A percentile compares a stretch with the other conserved stretches of the same genome.
Conservation (phyloP, 1,140 invertebrate species). For the Heliconius nattereri region DNA sequence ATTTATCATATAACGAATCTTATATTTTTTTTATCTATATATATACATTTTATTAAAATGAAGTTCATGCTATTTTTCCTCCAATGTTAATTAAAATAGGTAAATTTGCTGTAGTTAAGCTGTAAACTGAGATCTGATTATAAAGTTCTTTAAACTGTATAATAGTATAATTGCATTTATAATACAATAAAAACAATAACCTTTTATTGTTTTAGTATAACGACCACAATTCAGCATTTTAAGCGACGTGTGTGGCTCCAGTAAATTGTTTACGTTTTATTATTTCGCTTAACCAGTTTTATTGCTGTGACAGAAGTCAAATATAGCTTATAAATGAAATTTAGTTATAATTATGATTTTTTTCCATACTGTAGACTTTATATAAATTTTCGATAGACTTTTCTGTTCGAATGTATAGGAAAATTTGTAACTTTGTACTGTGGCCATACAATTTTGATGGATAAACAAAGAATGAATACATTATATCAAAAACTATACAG, state of each 20-base stretch:
- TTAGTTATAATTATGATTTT: background rate
- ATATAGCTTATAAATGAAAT: background rate
- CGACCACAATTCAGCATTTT: constrained; percentile 36
- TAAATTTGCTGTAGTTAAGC: background rate
- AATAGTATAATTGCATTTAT: constrained; percentile 45
- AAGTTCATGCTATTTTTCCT: background rate
- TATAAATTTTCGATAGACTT: background rate
- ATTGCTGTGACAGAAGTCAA: constrained; percentile 28
- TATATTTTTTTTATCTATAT: no score
- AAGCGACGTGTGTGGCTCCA: constrained; percentile 43
- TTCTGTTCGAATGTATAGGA: background rate
- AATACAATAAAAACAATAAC: constrained; percentile 48
- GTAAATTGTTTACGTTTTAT: constrained; percentile 35
- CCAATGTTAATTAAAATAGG: background rate
- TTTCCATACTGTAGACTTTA: background rate
- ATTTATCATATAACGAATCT: no score
- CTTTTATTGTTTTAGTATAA: constrained; percentile 47
- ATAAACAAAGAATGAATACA: constrained; percentile 13
- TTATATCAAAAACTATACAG: constrained; percentile 27
- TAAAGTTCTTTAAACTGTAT: constrained; percentile 40
- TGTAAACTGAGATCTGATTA: constrained; percentile 18
- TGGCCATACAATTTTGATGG: background rate
- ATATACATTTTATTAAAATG: no score
- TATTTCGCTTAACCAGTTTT: constrained; percentile 29
- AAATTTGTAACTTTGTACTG: background rate